Evolutionary conservation across 2,797 vertebrate species (phyloP), one percentile per base, ranked within the genome.

Genomic region (Phoeniculus purpureus): DNA sequence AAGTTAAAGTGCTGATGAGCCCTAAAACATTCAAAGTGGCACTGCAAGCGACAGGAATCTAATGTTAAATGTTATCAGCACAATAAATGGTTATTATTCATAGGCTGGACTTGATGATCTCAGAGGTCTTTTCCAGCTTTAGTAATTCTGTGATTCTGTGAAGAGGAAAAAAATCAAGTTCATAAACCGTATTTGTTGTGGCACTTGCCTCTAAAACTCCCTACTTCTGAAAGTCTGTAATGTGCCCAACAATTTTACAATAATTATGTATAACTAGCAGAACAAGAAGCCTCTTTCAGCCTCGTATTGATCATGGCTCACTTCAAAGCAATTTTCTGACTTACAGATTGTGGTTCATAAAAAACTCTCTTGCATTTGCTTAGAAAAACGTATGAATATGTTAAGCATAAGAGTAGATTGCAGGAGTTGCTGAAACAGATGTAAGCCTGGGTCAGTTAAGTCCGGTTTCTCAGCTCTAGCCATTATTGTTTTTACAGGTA

Each of bases 291-390:
- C 16, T 75, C 29, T 79, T 92, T 85, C 48, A 77, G 58, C 15
- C 37, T 86, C 47, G 43, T 31, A 45, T 34, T 86, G 85, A 74
- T 67, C 25, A 40, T 12, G 47, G 50, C 51, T 92, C 72, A 71
- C 18, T 67, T 92, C 51, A 90, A 81, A 92, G 31, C 5, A 64
- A 34, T 78, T 76, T 94, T 91, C 17, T 74, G 37, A 58, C 50
- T 87, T 87, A 66, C 3, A 61, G 62, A 19, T 31, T 70, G 13
- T 59, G 26, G 25, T 29, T 94, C 48, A 81, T 22, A 40, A 4
- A 86, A 90, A 92, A 66, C 2, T 9, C 15, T 26, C 22, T 65
- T 70, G 34, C 50, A 50, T 74, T 73, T 86, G 34, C 40, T 50
- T 73, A 20, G 45, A 67, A 77, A 85, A 91, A 75, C 10, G 43